Evolutionary conservation across 2,113 vertebrate genomes (phyloP).

Genomic region (Megalops atlanticus): DNA sequence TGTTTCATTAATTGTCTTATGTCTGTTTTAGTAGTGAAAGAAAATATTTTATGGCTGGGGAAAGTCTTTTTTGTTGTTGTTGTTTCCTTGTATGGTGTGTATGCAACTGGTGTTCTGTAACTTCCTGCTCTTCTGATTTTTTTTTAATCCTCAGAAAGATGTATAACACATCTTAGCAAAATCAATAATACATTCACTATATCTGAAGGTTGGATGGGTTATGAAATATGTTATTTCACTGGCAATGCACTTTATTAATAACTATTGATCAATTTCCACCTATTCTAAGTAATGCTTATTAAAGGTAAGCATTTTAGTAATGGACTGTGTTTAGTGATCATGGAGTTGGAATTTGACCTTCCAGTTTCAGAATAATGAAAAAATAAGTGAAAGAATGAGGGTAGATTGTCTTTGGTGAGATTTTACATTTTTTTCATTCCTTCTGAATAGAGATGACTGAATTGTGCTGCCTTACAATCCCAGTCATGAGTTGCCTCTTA

Average conservation of each 20-base stretch:
- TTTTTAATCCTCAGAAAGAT: background rate
- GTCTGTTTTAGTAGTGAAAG: background rate
- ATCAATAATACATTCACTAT: slow-evolving; percentile 30
- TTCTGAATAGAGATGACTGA: too few species aligned
- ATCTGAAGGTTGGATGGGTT: slow-evolving; percentile 19
- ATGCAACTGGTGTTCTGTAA: background rate
- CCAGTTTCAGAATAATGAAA: slow-evolving; percentile 55
- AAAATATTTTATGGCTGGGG: background rate
- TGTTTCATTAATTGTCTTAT: background rate
- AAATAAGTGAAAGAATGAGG: slow-evolving; percentile 29
- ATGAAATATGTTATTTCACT: slow-evolving; percentile 18
- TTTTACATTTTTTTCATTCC: background rate
- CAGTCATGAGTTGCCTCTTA: slow-evolving; percentile 70
- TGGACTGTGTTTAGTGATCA: slow-evolving; percentile 51
- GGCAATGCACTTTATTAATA: background rate
- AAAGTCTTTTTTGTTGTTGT: background rate
- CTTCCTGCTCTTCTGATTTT: background rate
- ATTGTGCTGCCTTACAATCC: slow-evolving; percentile 52
- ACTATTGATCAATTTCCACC: slow-evolving; percentile 13
- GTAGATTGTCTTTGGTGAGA: slow-evolving; percentile 23
- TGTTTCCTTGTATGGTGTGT: background rate
- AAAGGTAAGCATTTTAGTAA: slow-evolving; percentile 31
- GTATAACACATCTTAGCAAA: slow-evolving; percentile 13
- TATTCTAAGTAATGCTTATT: slow-evolving; percentile 11
- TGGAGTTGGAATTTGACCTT: slow-evolving; percentile 57